phyloP scores from a whole-genome alignment of 2,888 invertebrate species.

The Phengaris arion region DNA sequence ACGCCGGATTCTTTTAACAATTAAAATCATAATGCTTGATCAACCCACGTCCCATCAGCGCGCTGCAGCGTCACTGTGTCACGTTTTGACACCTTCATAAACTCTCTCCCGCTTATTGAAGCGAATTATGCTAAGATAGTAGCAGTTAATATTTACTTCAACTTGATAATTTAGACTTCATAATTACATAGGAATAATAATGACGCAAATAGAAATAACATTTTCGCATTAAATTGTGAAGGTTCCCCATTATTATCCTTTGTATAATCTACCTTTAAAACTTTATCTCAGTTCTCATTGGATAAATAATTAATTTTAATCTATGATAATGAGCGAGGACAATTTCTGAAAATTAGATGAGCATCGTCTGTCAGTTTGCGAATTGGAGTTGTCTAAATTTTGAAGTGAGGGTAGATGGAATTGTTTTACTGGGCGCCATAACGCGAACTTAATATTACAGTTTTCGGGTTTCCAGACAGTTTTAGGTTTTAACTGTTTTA shows the following conservation, averaged over 20 bases:
- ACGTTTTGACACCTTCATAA: neutral
- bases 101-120: too few species aligned
- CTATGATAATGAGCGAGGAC: conserved; percentile 56
- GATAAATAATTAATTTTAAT: conserved; percentile 66
- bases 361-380: conserved; percentile 44
- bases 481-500: neutral
- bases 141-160: too few species aligned
- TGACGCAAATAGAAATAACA: conserved; percentile 7
- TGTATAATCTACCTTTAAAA: conserved; percentile 38
- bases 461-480: neutral
- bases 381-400: conserved; percentile 21
- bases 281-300: conserved; percentile 48
- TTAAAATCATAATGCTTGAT: too few species aligned
- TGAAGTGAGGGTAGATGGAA: conserved; percentile 18
- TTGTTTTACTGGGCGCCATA: conserved; percentile 2
- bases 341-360: conserved; percentile 44
- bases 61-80: neutral
- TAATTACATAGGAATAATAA: neutral
- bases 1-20: too few species aligned
- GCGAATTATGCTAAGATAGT: neutral
- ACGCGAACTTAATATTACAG: neutral
- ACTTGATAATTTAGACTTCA: conserved; percentile 8
- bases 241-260: conserved; percentile 3
- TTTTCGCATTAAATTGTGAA: neutral
- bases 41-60: neutral